Percentiles rank a stretch among this genome's conserved stretches.
These are phyloP conservation scores for Odontesthes bonariensis DNA, from an alignment of 2,113 vertebrate species.

Conservation along the genomic window DNA sequence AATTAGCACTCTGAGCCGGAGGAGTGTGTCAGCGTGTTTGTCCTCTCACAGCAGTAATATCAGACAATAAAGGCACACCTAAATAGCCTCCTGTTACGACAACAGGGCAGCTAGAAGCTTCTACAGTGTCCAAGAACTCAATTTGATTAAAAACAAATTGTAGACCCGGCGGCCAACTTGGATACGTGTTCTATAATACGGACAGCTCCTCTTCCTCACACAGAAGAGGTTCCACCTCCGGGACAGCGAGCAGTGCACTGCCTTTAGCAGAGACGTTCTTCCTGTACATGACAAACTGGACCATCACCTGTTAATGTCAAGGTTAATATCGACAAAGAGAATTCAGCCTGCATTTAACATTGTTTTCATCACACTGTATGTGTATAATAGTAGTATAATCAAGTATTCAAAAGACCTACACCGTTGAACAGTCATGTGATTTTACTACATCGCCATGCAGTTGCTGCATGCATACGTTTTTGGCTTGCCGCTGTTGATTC, in stretches of 20 bases:
- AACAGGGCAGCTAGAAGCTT: no score
- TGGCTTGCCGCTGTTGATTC: no score
- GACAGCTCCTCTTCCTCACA: slow-evolving; percentile 62
- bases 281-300: slow-evolving; percentile 72
- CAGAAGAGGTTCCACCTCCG: slow-evolving; percentile 77
- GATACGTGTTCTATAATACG: slow-evolving; percentile 20
- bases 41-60: not conserved
- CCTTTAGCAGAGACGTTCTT: slow-evolving; percentile 42
- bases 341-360: not conserved
- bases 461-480: no score
- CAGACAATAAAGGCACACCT: not conserved
- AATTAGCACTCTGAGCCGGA: not conserved
- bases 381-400: no score
- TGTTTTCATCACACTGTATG: not conserved
- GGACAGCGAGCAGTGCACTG: slow-evolving; percentile 14
- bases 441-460: no score
- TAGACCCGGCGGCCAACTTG: not conserved
- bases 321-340: slow-evolving; percentile 60
- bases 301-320: slow-evolving; percentile 76
- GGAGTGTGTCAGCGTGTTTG: not conserved
- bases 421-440: no score
- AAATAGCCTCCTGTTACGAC: not conserved
- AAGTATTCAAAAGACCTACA: no score
- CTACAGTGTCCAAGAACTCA: not conserved
- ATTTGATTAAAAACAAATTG: not conserved